Evolutionary conservation across 2,113 vertebrate genomes (phyloP).

Genomic region (Narcine bancroftii): DNA sequence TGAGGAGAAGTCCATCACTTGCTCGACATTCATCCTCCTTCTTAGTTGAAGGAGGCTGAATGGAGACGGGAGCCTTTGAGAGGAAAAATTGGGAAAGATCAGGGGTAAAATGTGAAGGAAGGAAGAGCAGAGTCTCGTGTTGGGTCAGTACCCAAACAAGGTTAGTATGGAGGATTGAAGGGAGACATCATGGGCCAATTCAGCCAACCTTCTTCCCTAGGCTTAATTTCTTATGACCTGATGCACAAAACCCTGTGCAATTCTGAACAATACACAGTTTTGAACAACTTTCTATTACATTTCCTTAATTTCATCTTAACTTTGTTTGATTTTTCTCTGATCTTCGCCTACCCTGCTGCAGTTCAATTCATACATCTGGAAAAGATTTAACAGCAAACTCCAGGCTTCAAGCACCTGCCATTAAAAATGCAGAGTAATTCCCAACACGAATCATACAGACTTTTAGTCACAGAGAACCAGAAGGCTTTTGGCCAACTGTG

Average conservation of each 20-base stretch:
- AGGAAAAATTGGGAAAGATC: slow-evolving; percentile 31
- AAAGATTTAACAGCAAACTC: not conserved
- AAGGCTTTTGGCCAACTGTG: not conserved
- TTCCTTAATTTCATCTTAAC: not conserved
- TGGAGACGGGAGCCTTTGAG: slow-evolving; percentile 28
- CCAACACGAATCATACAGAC: slow-evolving; percentile 13
- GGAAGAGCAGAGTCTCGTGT: not conserved
- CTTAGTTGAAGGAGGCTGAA: slow-evolving; percentile 18
- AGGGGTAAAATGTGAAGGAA: slow-evolving; percentile 26
- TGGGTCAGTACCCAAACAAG: slow-evolving; percentile 3
- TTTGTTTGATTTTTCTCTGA: not conserved
- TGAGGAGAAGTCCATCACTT: slow-evolving; percentile 2
- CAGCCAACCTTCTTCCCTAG: not conserved
- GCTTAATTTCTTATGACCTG: not conserved
- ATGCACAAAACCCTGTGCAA: not conserved
- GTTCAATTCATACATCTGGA: not conserved
- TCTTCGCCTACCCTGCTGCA: not conserved
- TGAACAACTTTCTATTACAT: not conserved
- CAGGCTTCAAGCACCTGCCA: not conserved
- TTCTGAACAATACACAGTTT: not conserved
- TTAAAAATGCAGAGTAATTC: not conserved
- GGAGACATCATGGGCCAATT: not conserved
- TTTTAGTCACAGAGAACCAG: not conserved
- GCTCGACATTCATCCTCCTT: slow-evolving; percentile 13
- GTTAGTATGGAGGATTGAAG: not conserved